A percentile compares a stretch with the other conserved stretches of the same genome.
phyloP scores from a whole-genome alignment of 2,888 invertebrate species.

The Clivina fossor region DNA sequence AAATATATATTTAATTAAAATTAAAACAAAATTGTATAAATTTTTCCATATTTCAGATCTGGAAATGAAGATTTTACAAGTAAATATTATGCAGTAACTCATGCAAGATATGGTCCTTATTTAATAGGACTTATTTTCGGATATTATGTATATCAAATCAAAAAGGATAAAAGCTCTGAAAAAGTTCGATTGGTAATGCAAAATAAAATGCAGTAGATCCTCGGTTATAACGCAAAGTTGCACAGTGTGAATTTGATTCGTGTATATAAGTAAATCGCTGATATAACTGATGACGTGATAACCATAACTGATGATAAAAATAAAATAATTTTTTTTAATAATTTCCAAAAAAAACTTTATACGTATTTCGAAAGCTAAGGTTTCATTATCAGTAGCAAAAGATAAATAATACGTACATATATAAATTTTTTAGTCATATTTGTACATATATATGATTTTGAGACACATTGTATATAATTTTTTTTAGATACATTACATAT shows the following conservation, averaged over 20 bases:
- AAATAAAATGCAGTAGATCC: not conserved
- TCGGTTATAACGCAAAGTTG: not conserved
- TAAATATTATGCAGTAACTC: not conserved
- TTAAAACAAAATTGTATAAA: no score
- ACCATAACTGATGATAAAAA: not conserved
- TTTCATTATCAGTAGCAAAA: no score
- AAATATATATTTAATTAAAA: no score
- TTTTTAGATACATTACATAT: no score
- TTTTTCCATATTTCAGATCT: not conserved
- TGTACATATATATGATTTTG: no score
- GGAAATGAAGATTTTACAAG: not conserved
- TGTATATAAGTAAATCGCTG: not conserved
- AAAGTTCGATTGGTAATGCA: not conserved
- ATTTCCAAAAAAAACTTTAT: no score
- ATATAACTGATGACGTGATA: not conserved
- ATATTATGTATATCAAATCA: not conserved
- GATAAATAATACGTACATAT: no score
- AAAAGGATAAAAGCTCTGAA: not conserved
- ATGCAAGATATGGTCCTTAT: slow-evolving; percentile 6
- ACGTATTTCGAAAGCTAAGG: no score
- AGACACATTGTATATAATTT: no score
- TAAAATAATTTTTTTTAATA: no score
- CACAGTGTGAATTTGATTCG: not conserved
- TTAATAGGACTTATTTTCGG: slow-evolving; percentile 5
- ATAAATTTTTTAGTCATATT: no score